Percentiles rank a stretch among this genome's conserved stretches.
phyloP scores from a whole-genome alignment of 2,113 vertebrate genomes.

The Boleophthalmus pectinirostris region DNA sequence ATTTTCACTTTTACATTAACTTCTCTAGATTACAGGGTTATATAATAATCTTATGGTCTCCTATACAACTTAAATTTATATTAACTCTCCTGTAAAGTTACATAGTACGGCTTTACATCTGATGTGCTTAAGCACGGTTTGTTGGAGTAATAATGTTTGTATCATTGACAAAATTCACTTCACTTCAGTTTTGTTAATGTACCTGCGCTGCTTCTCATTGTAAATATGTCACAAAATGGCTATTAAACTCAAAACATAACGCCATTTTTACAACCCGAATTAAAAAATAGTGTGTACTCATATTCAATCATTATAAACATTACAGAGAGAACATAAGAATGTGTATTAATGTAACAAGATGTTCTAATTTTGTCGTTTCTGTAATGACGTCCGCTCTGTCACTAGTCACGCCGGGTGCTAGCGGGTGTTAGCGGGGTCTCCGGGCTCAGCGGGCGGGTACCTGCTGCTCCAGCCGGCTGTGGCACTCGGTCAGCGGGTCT shows the following conservation, averaged over 20 bases:
- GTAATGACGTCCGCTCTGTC: background rate
- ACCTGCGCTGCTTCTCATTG: background rate
- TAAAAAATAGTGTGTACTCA: background rate
- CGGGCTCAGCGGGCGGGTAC: constrained; percentile 55
- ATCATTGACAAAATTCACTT: too few species aligned
- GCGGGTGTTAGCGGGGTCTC: background rate
- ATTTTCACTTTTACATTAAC: too few species aligned
- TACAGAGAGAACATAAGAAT: background rate
- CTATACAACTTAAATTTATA: too few species aligned
- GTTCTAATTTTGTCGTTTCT: background rate
- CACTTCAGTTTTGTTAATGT: too few species aligned
- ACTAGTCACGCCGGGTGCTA: background rate
- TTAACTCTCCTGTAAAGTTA: too few species aligned
- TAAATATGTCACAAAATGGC: background rate
- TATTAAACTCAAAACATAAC: background rate
- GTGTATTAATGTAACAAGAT: rapidly evolving
- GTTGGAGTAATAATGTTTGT: too few species aligned
- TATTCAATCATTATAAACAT: background rate
- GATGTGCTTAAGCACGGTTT: too few species aligned
- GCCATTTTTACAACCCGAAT: constrained; percentile 15
- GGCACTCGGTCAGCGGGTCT: constrained; percentile 68
- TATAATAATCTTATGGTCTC: too few species aligned
- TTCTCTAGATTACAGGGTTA: too few species aligned
- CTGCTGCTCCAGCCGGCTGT: constrained; percentile 82
- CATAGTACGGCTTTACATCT: too few species aligned